Evolutionary conservation across 2,888 invertebrate genomes (phyloP).

Genomic region (Oscheius onirici): DNA sequence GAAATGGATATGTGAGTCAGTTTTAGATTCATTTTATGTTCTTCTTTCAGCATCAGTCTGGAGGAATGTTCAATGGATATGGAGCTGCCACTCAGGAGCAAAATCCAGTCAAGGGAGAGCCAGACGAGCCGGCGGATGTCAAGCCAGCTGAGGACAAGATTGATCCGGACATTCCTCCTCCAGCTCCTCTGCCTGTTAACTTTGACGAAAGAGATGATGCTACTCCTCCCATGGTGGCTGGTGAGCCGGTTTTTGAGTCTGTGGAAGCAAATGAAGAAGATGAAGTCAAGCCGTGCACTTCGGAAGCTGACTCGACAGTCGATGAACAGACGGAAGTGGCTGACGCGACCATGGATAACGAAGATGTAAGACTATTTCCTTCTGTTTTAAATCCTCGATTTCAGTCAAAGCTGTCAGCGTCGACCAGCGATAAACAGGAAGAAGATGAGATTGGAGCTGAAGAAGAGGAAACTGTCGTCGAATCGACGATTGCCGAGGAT

Average conservation of each 20-base stretch:
- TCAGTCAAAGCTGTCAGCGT: too few species aligned
- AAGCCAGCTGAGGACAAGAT: conserved; percentile 7
- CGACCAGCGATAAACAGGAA: conserved; percentile 18
- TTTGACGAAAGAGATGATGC: conserved; percentile 30
- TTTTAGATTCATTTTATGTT: not conserved
- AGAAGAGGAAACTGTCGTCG: not conserved
- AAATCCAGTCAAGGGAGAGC: conserved; percentile 23
- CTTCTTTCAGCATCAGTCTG: conserved; percentile 10
- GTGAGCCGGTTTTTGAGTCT: conserved; percentile 9
- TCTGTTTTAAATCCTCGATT: too few species aligned
- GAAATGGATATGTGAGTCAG: conserved; percentile 20
- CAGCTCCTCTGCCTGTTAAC: conserved; percentile 35
- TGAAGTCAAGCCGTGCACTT: conserved; percentile 13
- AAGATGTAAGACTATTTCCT: too few species aligned
- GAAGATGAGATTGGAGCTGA: not conserved
- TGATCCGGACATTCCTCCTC: conserved; percentile 30
- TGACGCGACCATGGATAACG: not conserved
- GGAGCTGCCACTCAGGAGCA: not conserved
- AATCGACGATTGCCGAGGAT: conserved; percentile 2
- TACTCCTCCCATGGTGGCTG: conserved; percentile 22
- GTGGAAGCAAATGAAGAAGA: conserved; percentile 3
- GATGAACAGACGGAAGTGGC: not conserved
- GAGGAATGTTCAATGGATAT: conserved; percentile 9
- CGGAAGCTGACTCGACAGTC: conserved; percentile 9
- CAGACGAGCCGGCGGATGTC: conserved; percentile 13